These are phyloP conservation scores for Trypoxylus dichotomus DNA, from an alignment of 1,140 invertebrate species.

Conservation along the genomic window DNA sequence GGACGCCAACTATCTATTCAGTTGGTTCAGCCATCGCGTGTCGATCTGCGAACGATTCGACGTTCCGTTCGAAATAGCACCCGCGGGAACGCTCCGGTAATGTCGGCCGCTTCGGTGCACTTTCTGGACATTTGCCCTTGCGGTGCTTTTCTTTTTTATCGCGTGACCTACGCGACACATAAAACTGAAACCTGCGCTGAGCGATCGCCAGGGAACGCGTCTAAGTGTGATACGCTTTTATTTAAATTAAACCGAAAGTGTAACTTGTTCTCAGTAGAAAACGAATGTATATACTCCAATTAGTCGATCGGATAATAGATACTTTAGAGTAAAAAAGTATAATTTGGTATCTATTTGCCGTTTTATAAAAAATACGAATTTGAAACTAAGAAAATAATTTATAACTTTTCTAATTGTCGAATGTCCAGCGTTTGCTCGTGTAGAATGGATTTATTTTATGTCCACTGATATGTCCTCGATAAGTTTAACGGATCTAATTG, in stretches of 20 bases:
- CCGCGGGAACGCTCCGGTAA: neutral
- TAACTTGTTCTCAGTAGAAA: too few relatives aligned
- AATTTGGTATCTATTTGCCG: too few relatives aligned
- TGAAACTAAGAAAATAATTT: too few relatives aligned
- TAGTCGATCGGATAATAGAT: too few relatives aligned
- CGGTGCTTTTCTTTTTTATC: neutral
- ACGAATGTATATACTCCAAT: too few relatives aligned
- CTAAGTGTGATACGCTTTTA: neutral
- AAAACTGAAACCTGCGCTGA: neutral
- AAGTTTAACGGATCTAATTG: too few relatives aligned
- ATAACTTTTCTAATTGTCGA: too few relatives aligned
- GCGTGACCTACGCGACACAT: neutral
- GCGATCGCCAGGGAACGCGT: neutral
- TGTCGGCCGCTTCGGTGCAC: neutral
- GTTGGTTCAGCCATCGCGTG: neutral
- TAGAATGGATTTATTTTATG: too few relatives aligned
- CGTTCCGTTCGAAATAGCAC: neutral
- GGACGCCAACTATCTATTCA: neutral
- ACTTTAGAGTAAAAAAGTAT: too few relatives aligned
- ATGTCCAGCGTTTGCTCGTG: too few relatives aligned
- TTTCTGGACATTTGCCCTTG: conserved; percentile 5
- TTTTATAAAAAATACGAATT: too few relatives aligned
- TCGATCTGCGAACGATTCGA: neutral
- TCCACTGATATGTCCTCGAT: too few relatives aligned
- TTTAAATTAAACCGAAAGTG: neutral